These are phyloP conservation scores for Channa maculata DNA, from an alignment of 2,113 vertebrate species.

Conservation along the genomic window DNA sequence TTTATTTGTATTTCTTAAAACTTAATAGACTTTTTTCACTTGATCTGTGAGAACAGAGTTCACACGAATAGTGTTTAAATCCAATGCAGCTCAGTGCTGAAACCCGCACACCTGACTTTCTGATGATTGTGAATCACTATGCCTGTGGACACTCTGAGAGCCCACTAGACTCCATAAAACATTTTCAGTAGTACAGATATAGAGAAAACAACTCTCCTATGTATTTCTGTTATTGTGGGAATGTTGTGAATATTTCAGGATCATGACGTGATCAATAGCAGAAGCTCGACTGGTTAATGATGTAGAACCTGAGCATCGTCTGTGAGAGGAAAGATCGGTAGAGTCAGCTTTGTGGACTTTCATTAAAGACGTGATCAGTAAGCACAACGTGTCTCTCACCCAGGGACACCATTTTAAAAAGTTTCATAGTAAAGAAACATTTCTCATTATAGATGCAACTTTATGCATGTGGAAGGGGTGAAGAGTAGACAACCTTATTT, in stretches of 20 bases:
- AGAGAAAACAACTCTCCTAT: conserved; percentile 51
- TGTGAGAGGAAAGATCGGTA: conserved; percentile 53
- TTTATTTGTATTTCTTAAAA: background rate
- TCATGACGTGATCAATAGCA: conserved; percentile 77
- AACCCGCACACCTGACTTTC: conserved; percentile 23
- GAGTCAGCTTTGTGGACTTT: conserved; percentile 66
- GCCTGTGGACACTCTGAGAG: conserved; percentile 47
- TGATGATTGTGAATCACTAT: conserved; percentile 65
- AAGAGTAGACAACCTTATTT: background rate
- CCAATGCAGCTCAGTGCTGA: conserved; percentile 5
- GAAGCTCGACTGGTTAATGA: conserved; percentile 76
- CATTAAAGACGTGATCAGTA: conserved; percentile 79
- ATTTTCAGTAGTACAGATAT: conserved; percentile 32
- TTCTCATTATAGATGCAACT: conserved; percentile 36
- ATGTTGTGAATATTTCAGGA: conserved; percentile 77
- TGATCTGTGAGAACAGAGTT: conserved; percentile 6
- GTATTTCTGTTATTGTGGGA: conserved; percentile 65
- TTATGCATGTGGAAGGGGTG: conserved; percentile 13
- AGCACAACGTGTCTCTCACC: conserved; percentile 68
- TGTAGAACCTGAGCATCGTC: conserved; percentile 63
- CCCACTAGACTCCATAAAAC: conserved; percentile 38
- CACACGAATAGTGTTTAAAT: conserved; percentile 15
- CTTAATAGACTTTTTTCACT: background rate
- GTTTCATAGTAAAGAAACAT: conserved; percentile 63
- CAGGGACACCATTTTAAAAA: conserved; percentile 66